A percentile compares a stretch with the other conserved stretches of the same genome.
Evolutionary conservation across 2,888 invertebrate species (phyloP).

Genomic region (Ametastegia equiseti): DNA sequence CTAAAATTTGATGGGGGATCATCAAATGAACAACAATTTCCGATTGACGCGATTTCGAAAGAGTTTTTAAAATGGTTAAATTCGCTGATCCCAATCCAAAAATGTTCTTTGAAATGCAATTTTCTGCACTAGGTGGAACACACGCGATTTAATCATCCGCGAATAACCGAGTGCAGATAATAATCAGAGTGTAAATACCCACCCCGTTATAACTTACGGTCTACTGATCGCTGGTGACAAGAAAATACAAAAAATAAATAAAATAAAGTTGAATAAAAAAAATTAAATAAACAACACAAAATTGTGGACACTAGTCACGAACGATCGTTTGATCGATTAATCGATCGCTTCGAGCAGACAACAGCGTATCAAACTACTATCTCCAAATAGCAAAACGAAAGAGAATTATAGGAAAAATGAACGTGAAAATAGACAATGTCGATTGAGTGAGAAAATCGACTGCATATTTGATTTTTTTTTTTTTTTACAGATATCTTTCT

Average conservation of each 20-base stretch:
- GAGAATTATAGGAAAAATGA: no score
- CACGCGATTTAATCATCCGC: neutral
- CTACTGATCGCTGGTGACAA: neutral
- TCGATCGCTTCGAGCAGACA: neutral
- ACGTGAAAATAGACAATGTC: no score
- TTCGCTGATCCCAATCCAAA: neutral
- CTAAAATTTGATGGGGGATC: no score
- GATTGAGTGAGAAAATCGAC: no score
- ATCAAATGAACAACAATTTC: no score
- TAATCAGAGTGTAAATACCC: slow-evolving; percentile 22
- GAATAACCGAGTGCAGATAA: slow-evolving; percentile 1
- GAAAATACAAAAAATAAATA: neutral
- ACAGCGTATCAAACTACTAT: no score
- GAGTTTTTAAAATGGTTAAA: no score
- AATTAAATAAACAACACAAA: neutral
- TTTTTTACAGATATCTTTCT: no score
- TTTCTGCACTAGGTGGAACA: neutral
- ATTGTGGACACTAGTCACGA: slow-evolving; percentile 4
- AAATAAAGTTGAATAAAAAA: neutral
- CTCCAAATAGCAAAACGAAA: no score
- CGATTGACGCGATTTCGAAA: no score
- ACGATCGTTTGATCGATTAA: neutral
- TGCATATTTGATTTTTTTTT: no score
- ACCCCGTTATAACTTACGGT: neutral
- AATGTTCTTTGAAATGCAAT: neutral